These are phyloP conservation scores for Enteromius viviparus DNA, from an alignment of 2,797 vertebrate genomes.

Conservation along the genomic window DNA sequence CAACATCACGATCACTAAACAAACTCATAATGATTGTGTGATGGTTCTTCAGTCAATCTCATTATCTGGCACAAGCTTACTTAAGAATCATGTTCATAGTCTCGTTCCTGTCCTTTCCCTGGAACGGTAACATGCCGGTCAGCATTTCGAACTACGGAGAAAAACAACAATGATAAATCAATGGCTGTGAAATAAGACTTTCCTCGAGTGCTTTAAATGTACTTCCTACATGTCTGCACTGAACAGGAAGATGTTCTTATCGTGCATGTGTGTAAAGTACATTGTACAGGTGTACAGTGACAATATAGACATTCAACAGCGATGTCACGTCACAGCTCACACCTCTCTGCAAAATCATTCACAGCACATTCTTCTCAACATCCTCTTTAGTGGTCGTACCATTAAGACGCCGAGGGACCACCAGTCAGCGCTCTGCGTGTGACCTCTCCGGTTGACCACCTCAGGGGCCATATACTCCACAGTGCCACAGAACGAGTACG, in stretches of 20 bases:
- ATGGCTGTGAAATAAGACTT: neutral
- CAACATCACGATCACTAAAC: neutral
- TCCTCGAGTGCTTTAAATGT: neutral
- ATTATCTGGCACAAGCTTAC: slow-evolving; percentile 83
- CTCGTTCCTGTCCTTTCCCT: slow-evolving; percentile 98
- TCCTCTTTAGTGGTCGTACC: slow-evolving; percentile 78
- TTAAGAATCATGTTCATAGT: slow-evolving; percentile 99
- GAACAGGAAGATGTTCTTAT: no score
- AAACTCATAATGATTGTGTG: neutral
- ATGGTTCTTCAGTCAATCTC: neutral
- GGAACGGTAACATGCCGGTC: slow-evolving; percentile 95
- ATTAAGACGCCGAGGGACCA: slow-evolving; percentile 98
- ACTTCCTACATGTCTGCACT: no score
- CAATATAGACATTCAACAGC: no score
- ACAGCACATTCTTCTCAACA: neutral
- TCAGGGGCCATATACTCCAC: no score
- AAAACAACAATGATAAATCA: no score
- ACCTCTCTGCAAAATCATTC: neutral
- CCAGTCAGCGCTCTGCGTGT: slow-evolving; percentile 99
- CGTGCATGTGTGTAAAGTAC: no score
- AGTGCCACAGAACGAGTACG: slow-evolving; percentile 99
- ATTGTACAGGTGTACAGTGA: no score
- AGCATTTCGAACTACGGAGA: slow-evolving; percentile 93
- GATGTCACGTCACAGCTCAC: no score
- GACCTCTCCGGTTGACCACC: slow-evolving; percentile 97